Percentiles rank a stretch among this genome's conserved stretches.
phyloP scores from a whole-genome alignment of 2,797 vertebrate species.

The Eulemur coronatus region DNA sequence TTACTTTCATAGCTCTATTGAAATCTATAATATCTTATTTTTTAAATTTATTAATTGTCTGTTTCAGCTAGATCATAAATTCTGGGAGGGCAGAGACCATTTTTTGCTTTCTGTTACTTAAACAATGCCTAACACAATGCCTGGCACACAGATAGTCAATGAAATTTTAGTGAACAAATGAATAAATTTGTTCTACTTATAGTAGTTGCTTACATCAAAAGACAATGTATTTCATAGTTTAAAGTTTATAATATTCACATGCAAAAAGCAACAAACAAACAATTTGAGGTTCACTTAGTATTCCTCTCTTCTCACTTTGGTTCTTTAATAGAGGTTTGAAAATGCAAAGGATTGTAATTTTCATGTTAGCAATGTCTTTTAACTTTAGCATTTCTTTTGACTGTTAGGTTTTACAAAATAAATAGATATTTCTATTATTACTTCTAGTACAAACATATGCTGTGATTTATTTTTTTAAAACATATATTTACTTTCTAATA shows the following conservation, averaged over 20 bases:
- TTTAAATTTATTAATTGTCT: neutral
- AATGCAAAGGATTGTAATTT: neutral
- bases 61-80: neutral
- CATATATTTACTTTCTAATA: neutral
- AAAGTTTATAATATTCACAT: neutral
- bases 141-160: neutral
- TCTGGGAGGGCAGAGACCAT: rapidly evolving
- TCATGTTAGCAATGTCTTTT: neutral
- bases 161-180: neutral
- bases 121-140: neutral
- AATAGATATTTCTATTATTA: neutral
- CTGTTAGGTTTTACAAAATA: neutral
- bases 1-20: neutral
- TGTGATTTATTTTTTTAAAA: neutral
- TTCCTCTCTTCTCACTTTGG: neutral
- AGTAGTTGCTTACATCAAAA: neutral
- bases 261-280: neutral
- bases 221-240: neutral
- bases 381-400: neutral
- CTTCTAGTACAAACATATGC: neutral
- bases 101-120: neutral
- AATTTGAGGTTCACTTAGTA: neutral
- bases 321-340: neutral
- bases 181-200: neutral
- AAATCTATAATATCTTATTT: neutral